A percentile compares a stretch with the other conserved stretches of the same genome.
Conservation (phyloP, 2,113 vertebrate species). For the Alectura lathami region DNA sequence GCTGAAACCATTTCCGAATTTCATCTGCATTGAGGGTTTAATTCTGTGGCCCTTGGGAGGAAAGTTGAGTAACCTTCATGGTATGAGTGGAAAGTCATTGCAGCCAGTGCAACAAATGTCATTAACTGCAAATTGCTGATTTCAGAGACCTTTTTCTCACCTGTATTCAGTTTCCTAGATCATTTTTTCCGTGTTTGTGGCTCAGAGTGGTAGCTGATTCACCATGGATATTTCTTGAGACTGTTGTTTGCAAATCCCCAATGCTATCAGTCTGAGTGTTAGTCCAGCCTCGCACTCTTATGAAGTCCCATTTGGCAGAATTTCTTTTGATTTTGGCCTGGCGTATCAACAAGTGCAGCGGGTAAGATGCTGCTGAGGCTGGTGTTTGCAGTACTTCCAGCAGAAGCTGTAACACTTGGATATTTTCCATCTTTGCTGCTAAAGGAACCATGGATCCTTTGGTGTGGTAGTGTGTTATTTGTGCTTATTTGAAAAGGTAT, state of each 20-base stretch:
- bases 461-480: neutral
- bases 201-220: neutral
- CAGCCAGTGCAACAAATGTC: conserved; percentile 27
- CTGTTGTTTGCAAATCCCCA: neutral
- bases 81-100: conserved; percentile 6
- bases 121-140: conserved; percentile 15
- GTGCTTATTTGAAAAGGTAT: neutral
- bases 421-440: neutral
- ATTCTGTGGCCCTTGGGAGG: neutral
- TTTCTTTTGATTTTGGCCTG: neutral
- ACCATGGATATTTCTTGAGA: neutral
- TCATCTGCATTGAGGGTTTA: neutral
- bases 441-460: neutral
- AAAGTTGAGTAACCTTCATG: neutral
- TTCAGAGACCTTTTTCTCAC: neutral
- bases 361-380: neutral
- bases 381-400: neutral
- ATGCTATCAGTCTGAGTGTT: fast-evolving
- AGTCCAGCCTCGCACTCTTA: neutral
- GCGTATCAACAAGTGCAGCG: neutral
- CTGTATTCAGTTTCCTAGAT: neutral
- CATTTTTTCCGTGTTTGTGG: neutral
- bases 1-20: neutral
- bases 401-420: neutral
- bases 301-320: neutral